Evolutionary conservation across 1,140 invertebrate species (phyloP), one percentile per base, ranked within the genome.

Genomic region (Aphaenogaster floridana): DNA sequence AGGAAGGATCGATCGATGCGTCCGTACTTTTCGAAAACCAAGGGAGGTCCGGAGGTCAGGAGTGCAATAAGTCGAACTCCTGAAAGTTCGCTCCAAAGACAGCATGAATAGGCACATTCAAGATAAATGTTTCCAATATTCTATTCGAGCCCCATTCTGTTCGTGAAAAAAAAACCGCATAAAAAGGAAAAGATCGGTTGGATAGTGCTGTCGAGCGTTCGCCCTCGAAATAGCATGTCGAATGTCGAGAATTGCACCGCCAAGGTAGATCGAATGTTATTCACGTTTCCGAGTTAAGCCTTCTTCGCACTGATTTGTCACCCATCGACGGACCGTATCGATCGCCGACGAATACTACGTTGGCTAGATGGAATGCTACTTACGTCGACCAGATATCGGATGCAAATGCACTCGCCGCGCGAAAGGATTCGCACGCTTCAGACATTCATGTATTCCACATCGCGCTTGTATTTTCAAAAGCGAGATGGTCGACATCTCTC

Each of bases 391-490:
- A 83, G 52, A 72, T 72, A 74, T 48, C 80, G n/a, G 66, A 74
- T 83, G 68, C 54, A 74, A 61, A 83, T 83, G 54, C 68, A 45
- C 42, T 36, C 52, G 79, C 15, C 48, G n/a, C 7, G 50, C 52
- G 54, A 84, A 84, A 84, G 54, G 54, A 74, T 61, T 50, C 54
- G 68, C 28, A 42, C 28, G 21, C 54, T 61, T 74, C 54, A 61
- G 69, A 48, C 80, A 84, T 74, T 83, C 80, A 74, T 83, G 52
- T 76, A 84, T 76, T 61, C 69, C 69, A 45, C 68, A 42, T 72
- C 28, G 80, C 80, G 68, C 54, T 74, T 72, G 80, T 74, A 83
- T 61, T 83, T 83, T 83, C 54, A 83, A 74, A 83, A 72, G 68
- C 68, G 66, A 69, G 42, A 83, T 72, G 50, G 64, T 71, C 79